These are phyloP conservation scores for Acrocephalus scirpaceus DNA, from an alignment of 2,797 vertebrate species.

Conservation along the genomic window DNA sequence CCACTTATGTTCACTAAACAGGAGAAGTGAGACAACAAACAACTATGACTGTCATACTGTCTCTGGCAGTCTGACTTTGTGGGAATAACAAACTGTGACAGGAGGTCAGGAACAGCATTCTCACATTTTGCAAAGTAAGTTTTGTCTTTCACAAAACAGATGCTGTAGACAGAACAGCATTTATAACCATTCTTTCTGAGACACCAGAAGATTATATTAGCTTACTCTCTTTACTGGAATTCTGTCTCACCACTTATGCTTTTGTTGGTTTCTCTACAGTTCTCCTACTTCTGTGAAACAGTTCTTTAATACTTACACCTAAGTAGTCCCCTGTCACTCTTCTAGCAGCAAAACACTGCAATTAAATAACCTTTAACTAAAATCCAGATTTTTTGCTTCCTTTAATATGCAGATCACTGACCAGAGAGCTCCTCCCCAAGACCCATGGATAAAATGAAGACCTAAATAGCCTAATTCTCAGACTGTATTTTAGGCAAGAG, in stretches of 20 bases:
- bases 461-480: not conserved
- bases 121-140: slow-evolving; percentile 58
- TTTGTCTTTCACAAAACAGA: slow-evolving; percentile 53
- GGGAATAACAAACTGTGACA: slow-evolving; percentile 33
- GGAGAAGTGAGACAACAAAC: slow-evolving; percentile 39
- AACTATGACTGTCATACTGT: not conserved
- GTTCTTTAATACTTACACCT: not conserved
- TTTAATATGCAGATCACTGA: not conserved
- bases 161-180: slow-evolving; percentile 25
- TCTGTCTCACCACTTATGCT: not conserved
- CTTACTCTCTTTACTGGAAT: not conserved
- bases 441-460: not conserved
- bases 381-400: not conserved
- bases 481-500: not conserved
- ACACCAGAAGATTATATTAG: not conserved
- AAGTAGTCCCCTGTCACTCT: not conserved
- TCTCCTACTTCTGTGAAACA: not conserved
- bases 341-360: not conserved
- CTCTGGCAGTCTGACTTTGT: slow-evolving; percentile 22
- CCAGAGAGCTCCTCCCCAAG: not conserved
- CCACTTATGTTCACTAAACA: not conserved
- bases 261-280: not conserved
- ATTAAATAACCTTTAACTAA: not conserved
- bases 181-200: slow-evolving; percentile 21
- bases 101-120: slow-evolving; percentile 32